Evolutionary conservation across 1,140 invertebrate genomes (phyloP).

Genomic region (Drosophila bifasciata): DNA sequence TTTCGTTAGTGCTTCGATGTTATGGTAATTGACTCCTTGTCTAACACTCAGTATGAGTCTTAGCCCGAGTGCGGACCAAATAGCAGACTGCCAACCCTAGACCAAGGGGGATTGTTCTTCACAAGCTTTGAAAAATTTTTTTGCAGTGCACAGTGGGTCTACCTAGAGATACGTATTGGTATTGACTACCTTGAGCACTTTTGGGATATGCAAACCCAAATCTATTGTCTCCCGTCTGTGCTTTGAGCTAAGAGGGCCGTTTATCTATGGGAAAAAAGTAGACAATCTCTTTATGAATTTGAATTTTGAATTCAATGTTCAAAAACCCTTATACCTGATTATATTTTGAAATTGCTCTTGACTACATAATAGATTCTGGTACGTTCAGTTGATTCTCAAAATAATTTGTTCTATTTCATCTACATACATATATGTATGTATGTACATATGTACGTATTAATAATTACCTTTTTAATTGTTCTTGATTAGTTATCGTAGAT

Average conservation of each 20-base stretch:
- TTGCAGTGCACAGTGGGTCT: conserved; percentile 1
- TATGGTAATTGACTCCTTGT: conserved; percentile 26
- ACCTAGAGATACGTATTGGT: conserved; percentile 9
- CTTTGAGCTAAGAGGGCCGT: neutral
- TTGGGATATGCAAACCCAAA: conserved; percentile 15
- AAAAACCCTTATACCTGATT: too few species aligned
- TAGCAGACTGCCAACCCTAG: conserved; percentile 44
- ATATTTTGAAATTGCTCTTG: too few species aligned
- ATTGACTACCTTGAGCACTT: conserved; percentile 20
- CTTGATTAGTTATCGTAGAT: too few species aligned
- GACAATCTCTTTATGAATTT: too few species aligned
- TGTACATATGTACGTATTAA: too few species aligned
- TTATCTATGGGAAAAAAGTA: neutral
- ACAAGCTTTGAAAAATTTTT: conserved; percentile 22
- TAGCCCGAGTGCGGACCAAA: neutral
- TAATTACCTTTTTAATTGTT: too few species aligned
- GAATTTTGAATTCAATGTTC: too few species aligned
- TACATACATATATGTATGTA: too few species aligned
- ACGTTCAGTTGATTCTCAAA: too few species aligned
- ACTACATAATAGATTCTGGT: too few species aligned
- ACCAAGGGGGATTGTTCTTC: conserved; percentile 50
- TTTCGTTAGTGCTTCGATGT: conserved; percentile 32
- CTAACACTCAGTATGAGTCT: too few species aligned
- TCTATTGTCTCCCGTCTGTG: conserved; percentile 11
- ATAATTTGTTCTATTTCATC: too few species aligned